Percentiles rank a stretch among this genome's conserved stretches.
These are phyloP conservation scores for Neopipo cinnamomea DNA, from an alignment of 2,113 vertebrate genomes.

Conservation along the genomic window DNA sequence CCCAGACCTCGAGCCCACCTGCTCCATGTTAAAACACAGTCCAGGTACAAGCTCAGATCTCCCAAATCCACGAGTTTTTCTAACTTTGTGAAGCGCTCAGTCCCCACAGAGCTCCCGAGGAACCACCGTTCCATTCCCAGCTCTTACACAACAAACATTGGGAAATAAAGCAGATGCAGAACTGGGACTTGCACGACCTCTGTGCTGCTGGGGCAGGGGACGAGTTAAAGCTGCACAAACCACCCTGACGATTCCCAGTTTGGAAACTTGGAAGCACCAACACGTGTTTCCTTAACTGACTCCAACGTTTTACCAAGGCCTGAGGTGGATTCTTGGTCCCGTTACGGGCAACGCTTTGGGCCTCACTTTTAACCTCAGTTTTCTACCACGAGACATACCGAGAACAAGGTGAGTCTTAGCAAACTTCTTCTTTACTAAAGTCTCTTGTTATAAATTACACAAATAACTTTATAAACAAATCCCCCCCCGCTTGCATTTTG, in stretches of 20 bases:
- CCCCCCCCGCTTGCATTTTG: slow-evolving; percentile 77
- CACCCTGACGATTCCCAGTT: fast-evolving
- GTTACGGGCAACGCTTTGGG: neutral
- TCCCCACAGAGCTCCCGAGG: neutral
- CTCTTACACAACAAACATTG: neutral
- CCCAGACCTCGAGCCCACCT: neutral
- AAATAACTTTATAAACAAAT: slow-evolving; percentile 78
- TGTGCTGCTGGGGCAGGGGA: neutral
- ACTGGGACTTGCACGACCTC: neutral
- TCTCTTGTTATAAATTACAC: slow-evolving; percentile 84
- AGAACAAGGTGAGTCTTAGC: slow-evolving; percentile 76
- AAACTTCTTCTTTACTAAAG: slow-evolving; percentile 79
- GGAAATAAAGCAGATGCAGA: neutral
- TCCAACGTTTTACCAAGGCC: neutral
- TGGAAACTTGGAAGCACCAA: neutral
- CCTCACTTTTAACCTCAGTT: too few relatives aligned
- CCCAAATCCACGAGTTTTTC: neutral
- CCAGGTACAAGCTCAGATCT: neutral
- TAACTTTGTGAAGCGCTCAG: neutral
- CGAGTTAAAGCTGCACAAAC: neutral
- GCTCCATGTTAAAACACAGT: neutral
- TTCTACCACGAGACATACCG: slow-evolving; percentile 37
- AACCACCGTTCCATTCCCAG: neutral
- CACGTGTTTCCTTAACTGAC: neutral
- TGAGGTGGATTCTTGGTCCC: neutral